Base-by-base conservation (phyloP, 2,888 invertebrate species). In the Sarcophaga rosellei region DNA sequence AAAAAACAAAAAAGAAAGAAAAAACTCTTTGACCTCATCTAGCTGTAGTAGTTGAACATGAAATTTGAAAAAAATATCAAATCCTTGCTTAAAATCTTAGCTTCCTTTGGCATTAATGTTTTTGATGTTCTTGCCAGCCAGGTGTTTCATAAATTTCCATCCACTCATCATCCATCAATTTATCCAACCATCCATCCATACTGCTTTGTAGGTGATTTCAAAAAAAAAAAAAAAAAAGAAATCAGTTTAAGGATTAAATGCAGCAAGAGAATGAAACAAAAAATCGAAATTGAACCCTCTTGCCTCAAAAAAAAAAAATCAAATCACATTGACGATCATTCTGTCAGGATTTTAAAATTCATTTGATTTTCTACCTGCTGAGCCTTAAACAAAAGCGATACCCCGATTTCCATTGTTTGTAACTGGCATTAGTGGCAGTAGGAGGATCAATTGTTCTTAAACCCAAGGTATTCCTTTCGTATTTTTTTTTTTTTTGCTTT, bases 391-490 rank as follows among this genome's bases (percentile, higher is more conserved):
- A 85, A 70, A 74, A 79, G 79, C 21, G 72, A 65, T 53, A 35
- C 70, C 45, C 70, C 45, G 65, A 78, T 81, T 57, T 66, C 80
- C 65, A 59, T 66, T 59, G 63, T 81, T 20, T 20, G 35, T 35
- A 35, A 61, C 3, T 61, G 47, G 86, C 68, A 78, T 83, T 86
- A 74, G 84, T 84, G 77, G 59, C 80, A 74, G 81, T 81, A 86
- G 86, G 83, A 86, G 86, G 86, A 86, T 86, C 86, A 86, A 86
- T 86, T 86, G 84, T 86, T 81, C 74, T 70, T 86, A 86, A 86
- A 35, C 35, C 35, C 35, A 35, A 35, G 8, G 78, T 86, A 86
- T 66, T 76, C 21, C 70, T 70, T 78, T 45, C 25, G 75, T 63
- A 63, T 53, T 75, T 81, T 25, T 77, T 45, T 68, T 45, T 45